phyloP scores from a whole-genome alignment of 53 echinoderm and acorn worm genomes.

The Pentamera pediparva region DNA sequence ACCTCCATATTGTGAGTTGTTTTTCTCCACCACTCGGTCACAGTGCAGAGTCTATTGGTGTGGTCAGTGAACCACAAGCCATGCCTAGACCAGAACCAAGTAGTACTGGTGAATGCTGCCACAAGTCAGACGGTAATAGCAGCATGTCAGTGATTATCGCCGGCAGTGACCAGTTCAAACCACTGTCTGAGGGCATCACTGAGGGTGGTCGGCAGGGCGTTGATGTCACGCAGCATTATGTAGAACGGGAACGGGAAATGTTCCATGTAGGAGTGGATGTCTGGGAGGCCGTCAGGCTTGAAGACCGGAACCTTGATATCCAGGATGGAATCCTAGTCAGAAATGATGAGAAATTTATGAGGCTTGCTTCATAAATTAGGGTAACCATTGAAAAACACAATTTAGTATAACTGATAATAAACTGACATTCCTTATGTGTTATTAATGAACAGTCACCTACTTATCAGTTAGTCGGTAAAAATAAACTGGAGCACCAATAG shows the following conservation, averaged over 20 bases:
- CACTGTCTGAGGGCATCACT: constrained; percentile 97
- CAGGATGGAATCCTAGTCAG: constrained; percentile 80
- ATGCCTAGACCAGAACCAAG: too few relatives aligned
- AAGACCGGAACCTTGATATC: constrained; percentile 97
- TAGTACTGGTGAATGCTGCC: background rate
- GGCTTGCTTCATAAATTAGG: too few relatives aligned
- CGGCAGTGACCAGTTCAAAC: constrained; percentile 98
- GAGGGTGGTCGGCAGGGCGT: constrained; percentile 73
- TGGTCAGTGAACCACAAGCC: too few relatives aligned
- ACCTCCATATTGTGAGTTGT: too few relatives aligned
- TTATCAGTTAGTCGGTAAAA: too few relatives aligned
- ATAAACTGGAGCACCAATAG: too few relatives aligned
- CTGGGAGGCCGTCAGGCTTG: constrained; percentile 72
- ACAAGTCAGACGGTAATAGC: background rate
- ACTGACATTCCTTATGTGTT: too few relatives aligned
- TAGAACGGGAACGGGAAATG: constrained; percentile 99
- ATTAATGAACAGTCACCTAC: too few relatives aligned
- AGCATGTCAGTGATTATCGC: constrained; percentile 34
- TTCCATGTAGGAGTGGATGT: constrained; percentile 97
- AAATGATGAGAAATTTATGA: background rate
- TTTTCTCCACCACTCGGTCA: too few relatives aligned
- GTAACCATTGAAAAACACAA: too few relatives aligned
- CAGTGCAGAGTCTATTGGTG: too few relatives aligned
- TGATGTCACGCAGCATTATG: constrained; percentile 87
- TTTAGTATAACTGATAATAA: too few relatives aligned